phyloP scores from a whole-genome alignment of 2,888 invertebrate species.

The Pyrocoelia pectoralis region DNA sequence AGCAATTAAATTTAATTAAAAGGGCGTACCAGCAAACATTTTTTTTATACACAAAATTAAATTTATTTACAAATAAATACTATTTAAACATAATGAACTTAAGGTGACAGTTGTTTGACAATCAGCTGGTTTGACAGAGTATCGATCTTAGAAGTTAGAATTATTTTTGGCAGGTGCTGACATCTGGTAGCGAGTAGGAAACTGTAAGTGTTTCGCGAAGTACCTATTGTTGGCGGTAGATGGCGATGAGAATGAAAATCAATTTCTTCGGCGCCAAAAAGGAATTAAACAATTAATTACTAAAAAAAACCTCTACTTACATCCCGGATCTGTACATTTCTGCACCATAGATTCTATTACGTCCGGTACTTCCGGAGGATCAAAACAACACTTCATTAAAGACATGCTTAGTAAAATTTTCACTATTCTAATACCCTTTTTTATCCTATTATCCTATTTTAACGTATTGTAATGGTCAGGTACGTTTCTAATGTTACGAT shows the following conservation, averaged over 20 bases:
- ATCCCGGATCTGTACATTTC: constrained; percentile 83
- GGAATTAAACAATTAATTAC: neutral
- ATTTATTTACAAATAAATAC: neutral
- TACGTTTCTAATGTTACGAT: neutral
- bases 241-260: constrained; percentile 11
- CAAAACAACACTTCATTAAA: constrained; percentile 82
- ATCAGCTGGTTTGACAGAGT: neutral
- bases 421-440: neutral
- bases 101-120: neutral
- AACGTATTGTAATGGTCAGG: neutral
- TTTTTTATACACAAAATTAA: constrained; percentile 3
- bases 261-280: constrained; percentile 18
- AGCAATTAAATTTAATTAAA: neutral
- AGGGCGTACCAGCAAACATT: constrained; percentile 27
- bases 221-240: neutral
- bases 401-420: constrained; percentile 62
- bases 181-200: constrained; percentile 14
- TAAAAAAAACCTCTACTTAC: constrained; percentile 68
- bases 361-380: constrained; percentile 76
- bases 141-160: neutral
- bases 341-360: constrained; percentile 77
- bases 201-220: neutral
- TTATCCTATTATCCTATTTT: neutral
- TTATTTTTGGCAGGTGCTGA: neutral
- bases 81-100: constrained; percentile 1